Base-by-base conservation (phyloP, 35 echinoderm and acorn worm species). In the Heliocidaris erythrogramma region DNA sequence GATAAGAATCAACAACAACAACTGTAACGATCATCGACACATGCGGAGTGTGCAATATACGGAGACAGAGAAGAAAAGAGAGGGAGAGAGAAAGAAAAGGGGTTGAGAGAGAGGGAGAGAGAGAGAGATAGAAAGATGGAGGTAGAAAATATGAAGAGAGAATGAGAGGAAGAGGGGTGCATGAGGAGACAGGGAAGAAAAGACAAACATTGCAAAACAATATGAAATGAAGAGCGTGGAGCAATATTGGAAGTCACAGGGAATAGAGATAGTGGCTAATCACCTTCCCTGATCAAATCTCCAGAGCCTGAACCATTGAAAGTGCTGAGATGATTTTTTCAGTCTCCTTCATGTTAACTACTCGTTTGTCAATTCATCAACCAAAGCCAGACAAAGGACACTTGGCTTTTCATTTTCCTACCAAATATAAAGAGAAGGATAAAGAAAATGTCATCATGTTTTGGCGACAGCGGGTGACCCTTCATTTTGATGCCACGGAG, bases 341-440 rank as follows among this genome's bases (percentile, higher is more conserved):
- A n/a, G 65, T 78, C 65, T 78, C 65, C 18, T 78, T 24, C 65
- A n/a, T 78, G 65, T 29, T 78, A 78, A 7, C 0, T 2, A 5
- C 65, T 78, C 65, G 65, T 78, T 78, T 18, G 65, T 78, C 65
- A 78, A 78, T 78, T 78, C 65, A 78, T 78, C 65, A 78, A n/a
- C 27, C 52, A 7, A 27, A 27, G 65, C 65, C 17, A n/a, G 65
- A 78, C 65, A 78, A 78, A n/a, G 65, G 65, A 78, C 65, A 24
- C 27, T 78, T 78, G 65, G 21, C 0, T 78, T 78, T 78, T 78
- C 65, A 78, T 78, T 78, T 78, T 78, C 18, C 65, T 27, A 78
- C 65, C 65, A 2, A 78, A 78, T n/a, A 5, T n/a, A 78, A 78
- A 78, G 21, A 78, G 8, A 18, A 78, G 65, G 65, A 27, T 78